phyloP scores from a whole-genome alignment of 2,113 vertebrate genomes.

The Ctenomys sociabilis region DNA sequence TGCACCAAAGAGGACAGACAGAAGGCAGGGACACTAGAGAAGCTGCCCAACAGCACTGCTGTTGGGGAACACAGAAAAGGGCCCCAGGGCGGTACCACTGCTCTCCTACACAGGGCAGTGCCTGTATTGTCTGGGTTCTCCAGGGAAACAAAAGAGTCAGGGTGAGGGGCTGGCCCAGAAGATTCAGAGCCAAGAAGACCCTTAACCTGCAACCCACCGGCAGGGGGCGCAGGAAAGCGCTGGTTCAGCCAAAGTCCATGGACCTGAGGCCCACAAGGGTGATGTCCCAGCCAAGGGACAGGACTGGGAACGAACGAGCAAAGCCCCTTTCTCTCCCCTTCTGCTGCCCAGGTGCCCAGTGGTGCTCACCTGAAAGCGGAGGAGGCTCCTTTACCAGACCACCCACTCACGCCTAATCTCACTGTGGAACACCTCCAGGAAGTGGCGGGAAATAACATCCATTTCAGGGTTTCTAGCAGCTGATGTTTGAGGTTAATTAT shows the following conservation, averaged over 20 bases:
- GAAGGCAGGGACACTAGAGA: background rate
- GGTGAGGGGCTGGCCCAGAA: background rate
- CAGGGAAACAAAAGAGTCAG: background rate
- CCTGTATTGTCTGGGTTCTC: background rate
- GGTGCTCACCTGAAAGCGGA: too few relatives aligned
- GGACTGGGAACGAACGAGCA: too few relatives aligned
- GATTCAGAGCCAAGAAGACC: background rate
- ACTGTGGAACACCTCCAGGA: background rate
- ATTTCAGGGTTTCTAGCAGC: too few relatives aligned
- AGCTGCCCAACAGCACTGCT: background rate
- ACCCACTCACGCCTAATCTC: background rate
- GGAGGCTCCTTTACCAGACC: background rate
- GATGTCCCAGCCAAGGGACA: background rate
- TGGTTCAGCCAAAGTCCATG: too few relatives aligned
- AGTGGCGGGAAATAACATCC: background rate
- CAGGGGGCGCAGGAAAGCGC: background rate
- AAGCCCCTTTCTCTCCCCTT: background rate
- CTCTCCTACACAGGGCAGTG: background rate
- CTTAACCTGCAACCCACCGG: background rate
- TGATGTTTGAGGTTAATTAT: background rate
- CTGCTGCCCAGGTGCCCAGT: background rate
- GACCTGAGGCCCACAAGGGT: background rate
- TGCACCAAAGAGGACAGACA: too few relatives aligned
- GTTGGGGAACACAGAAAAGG: background rate
- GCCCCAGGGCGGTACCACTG: background rate